Percentiles rank a stretch among this genome's conserved stretches.
phyloP scores from a whole-genome alignment of 2,888 invertebrate genomes.

The Pecten maximus region DNA sequence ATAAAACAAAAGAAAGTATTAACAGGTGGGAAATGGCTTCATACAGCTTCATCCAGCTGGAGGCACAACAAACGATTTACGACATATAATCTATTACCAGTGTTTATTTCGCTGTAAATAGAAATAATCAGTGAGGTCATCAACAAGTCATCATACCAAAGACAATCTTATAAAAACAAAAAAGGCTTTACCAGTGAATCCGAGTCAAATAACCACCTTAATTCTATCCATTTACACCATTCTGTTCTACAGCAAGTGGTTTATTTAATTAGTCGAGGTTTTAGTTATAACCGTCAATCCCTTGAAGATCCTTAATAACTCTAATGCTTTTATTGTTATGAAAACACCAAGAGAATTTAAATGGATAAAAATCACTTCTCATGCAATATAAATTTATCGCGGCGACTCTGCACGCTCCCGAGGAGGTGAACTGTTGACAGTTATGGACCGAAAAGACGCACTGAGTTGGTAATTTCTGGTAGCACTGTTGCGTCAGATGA shows the following conservation, averaged over 20 bases:
- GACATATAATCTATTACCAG: too few relatives aligned
- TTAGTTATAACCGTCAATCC: neutral
- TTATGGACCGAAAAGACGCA: neutral
- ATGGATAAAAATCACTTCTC: slow-evolving; percentile 8
- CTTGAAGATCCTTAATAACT: slow-evolving; percentile 4
- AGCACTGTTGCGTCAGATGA: neutral
- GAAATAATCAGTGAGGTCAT: neutral
- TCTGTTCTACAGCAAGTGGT: neutral
- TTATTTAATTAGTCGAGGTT: neutral
- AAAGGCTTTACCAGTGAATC: neutral
- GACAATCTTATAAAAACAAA: too few relatives aligned
- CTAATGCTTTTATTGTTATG: neutral
- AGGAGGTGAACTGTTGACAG: neutral
- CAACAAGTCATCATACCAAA: too few relatives aligned
- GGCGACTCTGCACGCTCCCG: neutral
- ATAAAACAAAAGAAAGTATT: too few relatives aligned
- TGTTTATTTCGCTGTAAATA: too few relatives aligned
- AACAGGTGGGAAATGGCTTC: too few relatives aligned
- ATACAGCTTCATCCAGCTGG: too few relatives aligned
- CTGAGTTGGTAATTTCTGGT: neutral
- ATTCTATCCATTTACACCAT: neutral
- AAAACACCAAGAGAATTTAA: neutral
- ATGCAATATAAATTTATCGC: neutral
- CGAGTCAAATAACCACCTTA: neutral
- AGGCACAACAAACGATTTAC: too few relatives aligned